Evolutionary conservation across 2,797 vertebrate genomes (phyloP).

Genomic region (Sebastes itinus): DNA sequence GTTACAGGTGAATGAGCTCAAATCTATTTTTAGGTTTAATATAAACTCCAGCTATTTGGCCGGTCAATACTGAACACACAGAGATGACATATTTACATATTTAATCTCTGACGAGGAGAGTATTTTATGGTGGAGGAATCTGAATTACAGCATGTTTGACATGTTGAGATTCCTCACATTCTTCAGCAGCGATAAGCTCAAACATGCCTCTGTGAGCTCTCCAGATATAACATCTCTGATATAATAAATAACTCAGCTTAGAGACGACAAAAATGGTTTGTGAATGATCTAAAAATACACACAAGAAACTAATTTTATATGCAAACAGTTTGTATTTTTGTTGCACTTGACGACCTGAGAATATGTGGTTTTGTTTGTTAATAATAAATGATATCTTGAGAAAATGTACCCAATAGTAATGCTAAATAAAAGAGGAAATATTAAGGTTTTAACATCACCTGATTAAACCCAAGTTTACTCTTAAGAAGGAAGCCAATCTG

Average conservation of each 20-base stretch:
- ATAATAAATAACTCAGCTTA: slow-evolving; percentile 14
- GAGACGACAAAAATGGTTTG: background rate
- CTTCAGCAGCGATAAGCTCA: slow-evolving; percentile 47
- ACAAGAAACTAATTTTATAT: background rate
- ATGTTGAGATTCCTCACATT: slow-evolving; percentile 68
- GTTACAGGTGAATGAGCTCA: slow-evolving; percentile 9
- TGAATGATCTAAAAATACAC: background rate
- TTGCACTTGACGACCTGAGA: background rate
- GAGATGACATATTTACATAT: slow-evolving; percentile 56
- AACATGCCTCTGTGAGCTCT: slow-evolving; percentile 17
- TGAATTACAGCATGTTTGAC: slow-evolving; percentile 49
- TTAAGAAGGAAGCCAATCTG: background rate
- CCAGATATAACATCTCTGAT: slow-evolving; percentile 27
- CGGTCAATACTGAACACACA: slow-evolving; percentile 60
- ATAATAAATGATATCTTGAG: background rate
- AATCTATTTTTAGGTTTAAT: slow-evolving; percentile 65
- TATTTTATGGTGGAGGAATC: slow-evolving; percentile 56
- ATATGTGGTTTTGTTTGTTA: background rate
- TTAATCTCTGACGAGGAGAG: slow-evolving; percentile 57
- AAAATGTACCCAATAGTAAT: background rate
- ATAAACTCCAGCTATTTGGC: slow-evolving; percentile 58
- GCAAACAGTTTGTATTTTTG: background rate
- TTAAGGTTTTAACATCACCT: background rate
- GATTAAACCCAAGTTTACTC: background rate
- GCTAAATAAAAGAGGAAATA: background rate